These are phyloP conservation scores for Halocynthia aurantium DNA, from an alignment of 23 tunicate species.

Conservation along the genomic window DNA sequence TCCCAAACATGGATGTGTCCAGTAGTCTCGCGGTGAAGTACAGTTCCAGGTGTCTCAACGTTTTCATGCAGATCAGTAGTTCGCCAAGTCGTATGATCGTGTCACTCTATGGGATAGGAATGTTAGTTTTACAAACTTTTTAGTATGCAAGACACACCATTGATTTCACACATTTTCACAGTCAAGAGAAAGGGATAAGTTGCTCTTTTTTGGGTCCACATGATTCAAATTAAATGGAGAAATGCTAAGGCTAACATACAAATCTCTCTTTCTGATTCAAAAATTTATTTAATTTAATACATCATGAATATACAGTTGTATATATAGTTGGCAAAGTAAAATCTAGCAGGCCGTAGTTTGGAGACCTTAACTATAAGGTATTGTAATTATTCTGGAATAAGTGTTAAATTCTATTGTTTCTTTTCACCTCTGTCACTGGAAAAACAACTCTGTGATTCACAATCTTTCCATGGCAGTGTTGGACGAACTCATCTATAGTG, in stretches of 20 bases:
- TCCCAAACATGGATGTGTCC: conserved; percentile 21
- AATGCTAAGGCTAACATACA: too few relatives aligned
- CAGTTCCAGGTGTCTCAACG: conserved; percentile 7
- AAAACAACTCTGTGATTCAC: conserved; percentile 44
- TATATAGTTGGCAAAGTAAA: too few relatives aligned
- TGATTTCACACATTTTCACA: too few relatives aligned
- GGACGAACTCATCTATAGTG: conserved; percentile 35
- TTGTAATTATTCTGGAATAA: neutral
- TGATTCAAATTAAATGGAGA: neutral
- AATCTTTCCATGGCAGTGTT: conserved; percentile 36
- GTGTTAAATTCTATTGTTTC: neutral
- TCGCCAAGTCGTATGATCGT: conserved; percentile 21
- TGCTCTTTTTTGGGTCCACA: neutral
- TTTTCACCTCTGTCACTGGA: conserved; percentile 51
- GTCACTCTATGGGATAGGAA: neutral
- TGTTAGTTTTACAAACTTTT: too few relatives aligned
- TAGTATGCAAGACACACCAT: too few relatives aligned
- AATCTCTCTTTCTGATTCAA: too few relatives aligned
- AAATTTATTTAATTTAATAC: too few relatives aligned
- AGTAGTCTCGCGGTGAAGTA: conserved; percentile 16
- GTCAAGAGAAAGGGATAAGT: too few relatives aligned
- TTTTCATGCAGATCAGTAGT: conserved; percentile 10
- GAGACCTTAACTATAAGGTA: neutral
- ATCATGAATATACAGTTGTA: too few relatives aligned
- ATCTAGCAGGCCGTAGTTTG: neutral